phyloP scores from a whole-genome alignment of 2,797 vertebrate genomes.

The Bradypodion ventrale region DNA sequence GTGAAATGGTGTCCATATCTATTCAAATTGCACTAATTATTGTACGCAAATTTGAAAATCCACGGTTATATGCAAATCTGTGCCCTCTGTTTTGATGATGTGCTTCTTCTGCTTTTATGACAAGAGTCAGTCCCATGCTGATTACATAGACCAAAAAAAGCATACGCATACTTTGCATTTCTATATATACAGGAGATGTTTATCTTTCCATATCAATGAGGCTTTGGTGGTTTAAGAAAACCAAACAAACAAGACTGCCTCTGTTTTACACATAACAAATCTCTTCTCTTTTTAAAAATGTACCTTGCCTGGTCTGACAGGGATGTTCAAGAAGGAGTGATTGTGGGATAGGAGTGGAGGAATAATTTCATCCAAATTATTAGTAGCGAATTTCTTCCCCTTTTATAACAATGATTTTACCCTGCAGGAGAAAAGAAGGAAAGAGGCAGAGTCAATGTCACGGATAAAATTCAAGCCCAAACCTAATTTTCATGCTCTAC shows the following conservation, averaged over 20 bases:
- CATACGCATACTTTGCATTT: neutral
- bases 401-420: slow-evolving; percentile 58
- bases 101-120: no score
- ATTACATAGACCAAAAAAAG: neutral
- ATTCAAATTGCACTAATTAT: neutral
- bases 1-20: neutral
- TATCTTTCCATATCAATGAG: neutral
- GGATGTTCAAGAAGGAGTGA: neutral
- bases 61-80: no score
- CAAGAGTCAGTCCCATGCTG: no score
- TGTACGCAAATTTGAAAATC: neutral
- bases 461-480: slow-evolving; percentile 68
- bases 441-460: slow-evolving; percentile 66
- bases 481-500: slow-evolving; percentile 78
- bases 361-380: slow-evolving; percentile 41
- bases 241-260: neutral
- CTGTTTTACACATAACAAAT: slow-evolving; percentile 17
- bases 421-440: slow-evolving; percentile 61
- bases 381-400: slow-evolving; percentile 49
- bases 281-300: neutral
- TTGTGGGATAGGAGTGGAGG: neutral
- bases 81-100: neutral
- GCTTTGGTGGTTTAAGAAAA: accelerated
- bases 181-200: neutral
- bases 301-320: slow-evolving; percentile 40